phyloP scores from a whole-genome alignment of 1,140 invertebrate genomes.

The Drosophila navojoa region DNA sequence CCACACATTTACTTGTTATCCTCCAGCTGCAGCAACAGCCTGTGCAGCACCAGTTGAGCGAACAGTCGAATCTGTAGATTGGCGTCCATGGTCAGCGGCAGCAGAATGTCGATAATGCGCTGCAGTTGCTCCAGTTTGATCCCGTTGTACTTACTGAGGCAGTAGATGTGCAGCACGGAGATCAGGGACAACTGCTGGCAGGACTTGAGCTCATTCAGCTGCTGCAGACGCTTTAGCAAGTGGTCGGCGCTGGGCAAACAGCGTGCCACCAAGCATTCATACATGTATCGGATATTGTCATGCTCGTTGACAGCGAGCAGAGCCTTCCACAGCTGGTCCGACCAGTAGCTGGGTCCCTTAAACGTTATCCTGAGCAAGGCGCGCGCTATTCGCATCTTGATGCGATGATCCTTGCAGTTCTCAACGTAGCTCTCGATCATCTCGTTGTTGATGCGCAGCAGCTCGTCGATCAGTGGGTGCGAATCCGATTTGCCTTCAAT shows the following conservation, averaged over 20 bases:
- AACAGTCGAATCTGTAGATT: constrained; percentile 90
- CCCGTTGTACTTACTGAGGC: constrained; percentile 13
- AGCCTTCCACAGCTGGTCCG: constrained; percentile 79
- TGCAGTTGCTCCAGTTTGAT: constrained; percentile 22
- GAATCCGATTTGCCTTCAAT: constrained; percentile 18
- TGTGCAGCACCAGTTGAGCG: constrained; percentile 86
- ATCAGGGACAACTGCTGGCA: constrained; percentile 53
- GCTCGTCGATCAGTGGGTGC: constrained; percentile 16
- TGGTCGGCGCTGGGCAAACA: constrained; percentile 28
- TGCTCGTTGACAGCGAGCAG: constrained; percentile 86
- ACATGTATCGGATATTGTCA: constrained; percentile 86
- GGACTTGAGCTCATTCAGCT: constrained; percentile 9
- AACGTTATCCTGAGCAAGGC: constrained; percentile 54
- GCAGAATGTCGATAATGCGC: constrained; percentile 71
- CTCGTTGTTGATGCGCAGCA: constrained; percentile 42
- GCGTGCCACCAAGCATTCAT: constrained; percentile 85
- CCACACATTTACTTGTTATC: constrained; percentile 22
- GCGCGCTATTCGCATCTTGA: constrained; percentile 83
- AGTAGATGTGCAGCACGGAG: constrained; percentile 39
- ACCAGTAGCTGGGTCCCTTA: constrained; percentile 39
- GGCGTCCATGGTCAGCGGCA: constrained; percentile 90
- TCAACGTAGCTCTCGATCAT: constrained; percentile 65
- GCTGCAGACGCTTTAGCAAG: constrained; percentile 29
- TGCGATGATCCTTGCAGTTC: constrained; percentile 79
- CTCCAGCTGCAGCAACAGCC: constrained; percentile 55